These are phyloP conservation scores for Psettodes erumei DNA, from an alignment of 2,113 vertebrate genomes.

Conservation along the genomic window DNA sequence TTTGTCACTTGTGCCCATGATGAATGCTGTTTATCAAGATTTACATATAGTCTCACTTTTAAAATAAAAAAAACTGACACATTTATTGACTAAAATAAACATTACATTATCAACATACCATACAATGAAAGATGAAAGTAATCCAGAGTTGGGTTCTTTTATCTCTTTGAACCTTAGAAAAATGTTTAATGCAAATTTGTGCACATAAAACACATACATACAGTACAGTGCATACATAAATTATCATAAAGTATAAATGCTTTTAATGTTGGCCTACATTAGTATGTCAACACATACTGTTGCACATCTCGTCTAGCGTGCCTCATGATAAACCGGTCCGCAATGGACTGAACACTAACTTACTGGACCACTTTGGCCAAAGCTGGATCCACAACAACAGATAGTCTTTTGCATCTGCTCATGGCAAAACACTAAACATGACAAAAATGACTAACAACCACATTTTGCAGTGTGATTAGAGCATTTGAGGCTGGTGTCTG, in stretches of 20 bases:
- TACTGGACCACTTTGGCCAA: constrained; percentile 66
- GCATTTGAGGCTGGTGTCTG: constrained; percentile 65
- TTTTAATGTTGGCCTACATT: constrained; percentile 76
- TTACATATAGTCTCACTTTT: neutral
- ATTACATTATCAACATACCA: neutral
- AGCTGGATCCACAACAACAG: constrained; percentile 55
- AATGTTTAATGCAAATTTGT: constrained; percentile 81
- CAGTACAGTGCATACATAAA: constrained; percentile 80
- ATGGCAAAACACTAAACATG: constrained; percentile 40
- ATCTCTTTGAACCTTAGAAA: constrained; percentile 76
- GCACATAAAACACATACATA: constrained; percentile 82
- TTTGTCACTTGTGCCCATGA: neutral
- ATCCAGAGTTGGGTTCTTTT: constrained; percentile 34
- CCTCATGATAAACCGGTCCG: constrained; percentile 66
- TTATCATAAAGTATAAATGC: constrained; percentile 80
- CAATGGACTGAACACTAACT: constrained; percentile 62
- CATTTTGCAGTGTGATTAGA: constrained; percentile 54
- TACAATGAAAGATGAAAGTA: constrained; percentile 36
- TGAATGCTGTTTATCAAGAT: neutral
- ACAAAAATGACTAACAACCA: constrained; percentile 40
- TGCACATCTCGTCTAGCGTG: constrained; percentile 48
- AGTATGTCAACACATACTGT: constrained; percentile 71
- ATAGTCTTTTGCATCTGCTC: constrained; percentile 54
- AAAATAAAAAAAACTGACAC: neutral
- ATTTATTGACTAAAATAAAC: constrained; percentile 4